Evolutionary conservation across 2,888 invertebrate genomes (phyloP).

Genomic region (Deilephila elpenor): DNA sequence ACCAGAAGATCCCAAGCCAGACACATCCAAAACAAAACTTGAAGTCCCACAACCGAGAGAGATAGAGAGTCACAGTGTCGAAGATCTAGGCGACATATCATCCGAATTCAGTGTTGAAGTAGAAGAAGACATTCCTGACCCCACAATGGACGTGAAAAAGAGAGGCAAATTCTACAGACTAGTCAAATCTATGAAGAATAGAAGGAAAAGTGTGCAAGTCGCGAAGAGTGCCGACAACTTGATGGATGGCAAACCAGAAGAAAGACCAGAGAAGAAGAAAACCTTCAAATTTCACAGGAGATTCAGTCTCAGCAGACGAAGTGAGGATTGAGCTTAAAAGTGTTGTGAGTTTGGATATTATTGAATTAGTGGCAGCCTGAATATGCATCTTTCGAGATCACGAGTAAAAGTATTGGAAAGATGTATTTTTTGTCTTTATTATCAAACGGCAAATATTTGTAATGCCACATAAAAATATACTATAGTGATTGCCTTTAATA

Average conservation of each 20-base stretch:
- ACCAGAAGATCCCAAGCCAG: conserved; percentile 67
- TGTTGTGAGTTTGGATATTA: conserved; percentile 45
- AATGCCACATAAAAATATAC: too few species aligned
- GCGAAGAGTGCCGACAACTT: conserved; percentile 79
- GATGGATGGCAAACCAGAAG: conserved; percentile 67
- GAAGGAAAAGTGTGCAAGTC: conserved; percentile 79
- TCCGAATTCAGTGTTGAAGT: conserved; percentile 81
- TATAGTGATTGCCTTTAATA: too few species aligned
- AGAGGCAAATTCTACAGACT: conserved; percentile 78
- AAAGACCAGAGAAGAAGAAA: conserved; percentile 73
- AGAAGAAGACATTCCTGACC: conserved; percentile 69
- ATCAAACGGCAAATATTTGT: too few species aligned
- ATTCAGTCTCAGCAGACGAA: conserved; percentile 76
- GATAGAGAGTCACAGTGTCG: conserved; percentile 73
- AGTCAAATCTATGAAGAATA: conserved; percentile 80
- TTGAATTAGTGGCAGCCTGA: conserved; percentile 22
- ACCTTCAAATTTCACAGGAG: conserved; percentile 78
- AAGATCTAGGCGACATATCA: conserved; percentile 79
- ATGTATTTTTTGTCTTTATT: too few species aligned
- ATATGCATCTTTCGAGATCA: too few species aligned
- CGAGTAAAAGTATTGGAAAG: too few species aligned
- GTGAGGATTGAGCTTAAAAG: conserved; percentile 69
- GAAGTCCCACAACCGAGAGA: conserved; percentile 66
- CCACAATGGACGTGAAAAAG: conserved; percentile 69
- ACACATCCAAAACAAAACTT: conserved; percentile 70